These are phyloP conservation scores for Polydrusus pterygomalis DNA, from an alignment of 2,888 invertebrate genomes.

Conservation along the genomic window DNA sequence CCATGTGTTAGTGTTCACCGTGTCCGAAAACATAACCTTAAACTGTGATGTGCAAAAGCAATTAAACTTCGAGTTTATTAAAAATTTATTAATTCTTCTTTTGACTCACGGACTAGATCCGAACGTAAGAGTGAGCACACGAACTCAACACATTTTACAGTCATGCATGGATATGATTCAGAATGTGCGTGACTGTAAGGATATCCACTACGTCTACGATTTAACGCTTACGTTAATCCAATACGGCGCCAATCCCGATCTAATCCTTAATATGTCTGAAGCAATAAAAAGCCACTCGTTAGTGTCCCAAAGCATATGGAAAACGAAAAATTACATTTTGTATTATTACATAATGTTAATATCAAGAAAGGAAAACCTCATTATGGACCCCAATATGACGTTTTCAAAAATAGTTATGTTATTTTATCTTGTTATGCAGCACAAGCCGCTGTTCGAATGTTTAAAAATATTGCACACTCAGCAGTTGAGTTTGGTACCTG, in stretches of 20 bases:
- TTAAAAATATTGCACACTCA: constrained; percentile 80
- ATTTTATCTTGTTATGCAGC: constrained; percentile 81
- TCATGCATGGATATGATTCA: constrained; percentile 82
- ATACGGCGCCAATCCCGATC: constrained; percentile 84
- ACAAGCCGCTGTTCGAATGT: constrained; percentile 80
- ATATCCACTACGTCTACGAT: constrained; percentile 82
- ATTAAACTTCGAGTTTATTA: constrained; percentile 81
- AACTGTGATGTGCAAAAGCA: constrained; percentile 80
- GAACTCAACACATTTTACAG: constrained; percentile 82
- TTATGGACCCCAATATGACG: constrained; percentile 77
- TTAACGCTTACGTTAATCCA: constrained; percentile 82
- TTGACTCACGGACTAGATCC: constrained; percentile 82
- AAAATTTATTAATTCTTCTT: constrained; percentile 79
- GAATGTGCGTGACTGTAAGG: constrained; percentile 79
- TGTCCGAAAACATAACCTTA: constrained; percentile 81
- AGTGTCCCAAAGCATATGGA: constrained; percentile 73
- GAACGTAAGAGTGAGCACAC: constrained; percentile 75
- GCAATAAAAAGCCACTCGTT: constrained; percentile 69
- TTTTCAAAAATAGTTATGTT: constrained; percentile 80
- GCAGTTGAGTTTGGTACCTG: constrained; percentile 78
- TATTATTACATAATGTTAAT: constrained; percentile 83
- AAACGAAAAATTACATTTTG: constrained; percentile 77
- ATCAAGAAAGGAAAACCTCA: constrained; percentile 79
- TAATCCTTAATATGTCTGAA: constrained; percentile 74
- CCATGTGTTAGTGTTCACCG: constrained; percentile 82